Evolutionary conservation across 2,888 invertebrate genomes (phyloP), one percentile per base, ranked within the genome.

Genomic region (Pedicia rivosa): DNA sequence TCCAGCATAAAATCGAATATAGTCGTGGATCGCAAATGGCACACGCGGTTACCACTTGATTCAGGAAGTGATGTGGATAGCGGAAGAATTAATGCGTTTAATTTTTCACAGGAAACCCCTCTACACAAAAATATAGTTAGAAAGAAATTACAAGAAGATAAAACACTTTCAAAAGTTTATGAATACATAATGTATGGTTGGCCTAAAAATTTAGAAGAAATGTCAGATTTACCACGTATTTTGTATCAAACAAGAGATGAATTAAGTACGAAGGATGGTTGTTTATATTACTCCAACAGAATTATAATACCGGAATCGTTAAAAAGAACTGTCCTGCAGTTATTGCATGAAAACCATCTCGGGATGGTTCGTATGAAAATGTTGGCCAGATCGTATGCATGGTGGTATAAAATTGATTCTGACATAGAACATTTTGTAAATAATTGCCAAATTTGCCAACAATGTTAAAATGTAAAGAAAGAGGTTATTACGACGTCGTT

Each of bases 341-440:
- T 38, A 12, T 24, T 48, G 5, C 47, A 47, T 37, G 27, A 26
- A 8, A 27, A 42, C 15, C 48, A 50, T 33, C 40, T 43, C 7
- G 50, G 49, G 8, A 40, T 49, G 3, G 44, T 44, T 7, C 42
- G 46, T 28, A 50, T 48, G 43, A 50, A 50, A 42, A 37, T 44
- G 7, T 29, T 47, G 14, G 47, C 48, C 2, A 31, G 45, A 27
- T 37, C 42, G n/a, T 42, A 46, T 41, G 44, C 49, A 24, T 51
- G 40, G 41, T 50, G 47, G 48, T 47, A 48, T 6, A 40, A 39
- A 6, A 36, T 50, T 26, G 46, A 50, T 36, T 29, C 36, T 5
- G 46, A 48, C 12, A 48, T 50, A 13, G 48, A 51, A 41, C 24
- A 39, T 10, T 36, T 29, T 7, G 40, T 46, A 8, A 42, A 40